Evolutionary conservation across 2,797 vertebrate genomes (phyloP).

Genomic region (Scolopax bukidnonensis): DNA sequence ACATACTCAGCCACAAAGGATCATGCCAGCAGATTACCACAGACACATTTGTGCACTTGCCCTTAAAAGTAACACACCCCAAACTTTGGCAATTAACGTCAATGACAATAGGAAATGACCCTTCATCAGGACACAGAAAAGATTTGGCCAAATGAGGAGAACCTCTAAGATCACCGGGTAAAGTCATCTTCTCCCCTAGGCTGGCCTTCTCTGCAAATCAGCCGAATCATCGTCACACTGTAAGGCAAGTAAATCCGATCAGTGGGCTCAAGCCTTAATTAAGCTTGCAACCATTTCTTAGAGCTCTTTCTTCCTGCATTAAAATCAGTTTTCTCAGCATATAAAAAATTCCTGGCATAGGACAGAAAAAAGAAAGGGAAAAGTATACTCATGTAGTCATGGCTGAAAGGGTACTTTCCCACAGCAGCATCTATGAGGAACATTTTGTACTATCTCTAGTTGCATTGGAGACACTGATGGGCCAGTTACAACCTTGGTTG

Average conservation of each 20-base stretch:
- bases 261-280: neutral
- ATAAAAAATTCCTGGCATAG: neutral
- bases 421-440: neutral
- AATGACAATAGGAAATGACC: neutral
- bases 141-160: neutral
- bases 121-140: neutral
- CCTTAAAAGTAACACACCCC: neutral
- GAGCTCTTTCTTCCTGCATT: neutral
- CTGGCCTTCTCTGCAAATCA: neutral
- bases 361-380: neutral
- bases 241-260: neutral
- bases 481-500: neutral
- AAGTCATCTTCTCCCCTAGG: neutral
- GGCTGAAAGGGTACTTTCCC: neutral
- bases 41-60: constrained; percentile 6
- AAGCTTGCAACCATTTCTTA: neutral
- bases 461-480: neutral
- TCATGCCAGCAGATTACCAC: constrained; percentile 21
- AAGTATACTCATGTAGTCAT: neutral
- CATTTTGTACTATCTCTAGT: neutral
- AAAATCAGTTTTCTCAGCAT: neutral
- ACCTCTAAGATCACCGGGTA: neutral
- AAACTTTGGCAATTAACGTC: neutral
- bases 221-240: neutral
- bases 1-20: constrained; percentile 46